Conservation (phyloP, 2,113 vertebrate species). For the Catharus bicknelli region DNA sequence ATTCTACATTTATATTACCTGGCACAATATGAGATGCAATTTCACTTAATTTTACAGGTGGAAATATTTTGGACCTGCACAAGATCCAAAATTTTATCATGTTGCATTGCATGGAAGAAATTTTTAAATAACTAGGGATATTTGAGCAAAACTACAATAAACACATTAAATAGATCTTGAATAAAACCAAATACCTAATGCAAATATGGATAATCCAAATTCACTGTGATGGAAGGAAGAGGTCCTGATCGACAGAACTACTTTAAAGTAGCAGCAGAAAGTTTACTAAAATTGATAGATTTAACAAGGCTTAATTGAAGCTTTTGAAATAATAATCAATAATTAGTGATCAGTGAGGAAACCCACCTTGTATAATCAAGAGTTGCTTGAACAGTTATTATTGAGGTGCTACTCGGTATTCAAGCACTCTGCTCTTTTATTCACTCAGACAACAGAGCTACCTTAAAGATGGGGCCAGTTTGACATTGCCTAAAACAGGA, state of each 20-base stretch:
- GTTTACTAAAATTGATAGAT: neutral
- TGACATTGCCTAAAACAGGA: neutral
- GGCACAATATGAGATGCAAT: neutral
- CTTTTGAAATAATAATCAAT: neutral
- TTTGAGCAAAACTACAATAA: neutral
- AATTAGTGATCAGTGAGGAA: neutral
- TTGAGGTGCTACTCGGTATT: neutral
- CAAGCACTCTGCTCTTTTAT: neutral
- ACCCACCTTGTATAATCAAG: neutral
- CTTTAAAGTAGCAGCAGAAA: neutral
- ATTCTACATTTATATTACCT: neutral
- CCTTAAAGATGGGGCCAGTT: accelerated
- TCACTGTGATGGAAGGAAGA: neutral
- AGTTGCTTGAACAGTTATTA: neutral
- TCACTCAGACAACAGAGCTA: accelerated
- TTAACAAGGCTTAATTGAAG: neutral
- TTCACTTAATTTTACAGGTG: neutral
- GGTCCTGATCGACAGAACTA: neutral
- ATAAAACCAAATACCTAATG: neutral
- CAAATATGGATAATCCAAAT: neutral
- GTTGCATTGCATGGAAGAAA: neutral
- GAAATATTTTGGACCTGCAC: neutral
- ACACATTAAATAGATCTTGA: neutral
- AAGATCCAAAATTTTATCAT: neutral
- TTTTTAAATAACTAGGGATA: neutral